Base-by-base conservation (phyloP, 2,888 invertebrate species). In the Agrilus cyanescens region DNA sequence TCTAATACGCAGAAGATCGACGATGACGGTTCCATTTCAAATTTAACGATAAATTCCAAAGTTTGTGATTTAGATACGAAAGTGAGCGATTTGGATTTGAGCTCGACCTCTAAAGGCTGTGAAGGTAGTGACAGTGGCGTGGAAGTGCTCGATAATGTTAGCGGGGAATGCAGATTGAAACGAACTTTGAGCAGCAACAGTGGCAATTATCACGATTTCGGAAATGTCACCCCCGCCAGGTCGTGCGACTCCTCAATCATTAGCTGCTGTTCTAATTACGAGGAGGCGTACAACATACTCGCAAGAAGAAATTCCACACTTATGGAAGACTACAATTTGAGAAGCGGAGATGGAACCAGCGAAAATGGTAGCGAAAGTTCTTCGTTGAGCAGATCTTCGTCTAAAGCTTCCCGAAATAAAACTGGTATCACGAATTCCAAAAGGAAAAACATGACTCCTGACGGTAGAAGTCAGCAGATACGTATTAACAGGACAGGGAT, bases 101-200 rank as follows among this genome's bases (percentile, higher is more conserved):
- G 40, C 20, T 41, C 44, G 15, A 46, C 41, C 32, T 31, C 31
- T 13, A 43, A 43, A 15, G 45, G 32, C 12, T 65, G 74, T 47
- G 82, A 84, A 47, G 85, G 86, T 44, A 85, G 84, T 60, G 86
- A 86, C 58, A 86, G 86, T 56, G 87, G 86, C 4, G 82, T 86
- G 12, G 86, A 86, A 57, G 80, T 84, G 3, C 62, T 70, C 44
- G 70, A 69, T 37, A 72, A 72, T 38, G 68, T 70, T 42, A 56
- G 69, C 48, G 54, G 60, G 57, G 25, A 25, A 25, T 70, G 69
- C 38, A 49, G 45, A 12, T 58, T 71, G 44, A 67, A 70, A 45
- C 65, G 76, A 43, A 72, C 72, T n/a, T 57, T 73, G 35, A 75
- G 75, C 56, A 71, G 71, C 40, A 74, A 71, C 52, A 75, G 75